Conservation (phyloP, 2,113 vertebrate genomes). For the Diphyllodes magnificus region DNA sequence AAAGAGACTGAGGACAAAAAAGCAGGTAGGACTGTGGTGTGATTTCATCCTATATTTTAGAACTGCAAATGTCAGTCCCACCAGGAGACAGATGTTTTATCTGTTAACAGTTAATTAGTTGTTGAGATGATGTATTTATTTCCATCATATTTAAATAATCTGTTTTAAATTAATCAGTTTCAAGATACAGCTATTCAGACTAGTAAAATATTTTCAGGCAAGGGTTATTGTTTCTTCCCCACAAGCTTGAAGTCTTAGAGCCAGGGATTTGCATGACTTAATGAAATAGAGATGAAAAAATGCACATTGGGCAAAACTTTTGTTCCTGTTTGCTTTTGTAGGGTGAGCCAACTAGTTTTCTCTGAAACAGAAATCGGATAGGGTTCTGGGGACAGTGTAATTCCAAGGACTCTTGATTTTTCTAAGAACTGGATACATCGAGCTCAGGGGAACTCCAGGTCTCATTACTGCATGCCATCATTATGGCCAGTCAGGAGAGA, state of each 20-base stretch:
- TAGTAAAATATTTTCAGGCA: not conserved
- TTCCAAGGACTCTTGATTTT: not conserved
- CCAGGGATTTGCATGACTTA: not conserved
- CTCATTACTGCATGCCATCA: not conserved
- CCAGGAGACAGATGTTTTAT: not conserved
- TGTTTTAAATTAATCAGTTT: not conserved
- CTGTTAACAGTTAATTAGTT: not conserved
- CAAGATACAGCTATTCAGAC: not conserved
- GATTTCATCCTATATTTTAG: not conserved
- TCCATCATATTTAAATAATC: not conserved
- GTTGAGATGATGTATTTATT: not conserved
- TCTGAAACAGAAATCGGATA: not conserved
- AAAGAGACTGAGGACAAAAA: constrained; percentile 89
- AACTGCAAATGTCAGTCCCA: not conserved
- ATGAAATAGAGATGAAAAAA: not conserved
- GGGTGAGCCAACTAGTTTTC: not conserved
- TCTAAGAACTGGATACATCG: not conserved
- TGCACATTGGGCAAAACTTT: not conserved
- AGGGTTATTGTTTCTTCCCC: not conserved
- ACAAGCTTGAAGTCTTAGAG: not conserved
- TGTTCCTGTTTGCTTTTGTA: not conserved
- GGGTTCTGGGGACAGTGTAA: not conserved
- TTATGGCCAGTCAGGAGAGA: not conserved
- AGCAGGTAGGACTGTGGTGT: constrained; percentile 68
- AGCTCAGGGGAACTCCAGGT: not conserved